phyloP scores from a whole-genome alignment of 2,113 vertebrate species.

The Nibea albiflora region DNA sequence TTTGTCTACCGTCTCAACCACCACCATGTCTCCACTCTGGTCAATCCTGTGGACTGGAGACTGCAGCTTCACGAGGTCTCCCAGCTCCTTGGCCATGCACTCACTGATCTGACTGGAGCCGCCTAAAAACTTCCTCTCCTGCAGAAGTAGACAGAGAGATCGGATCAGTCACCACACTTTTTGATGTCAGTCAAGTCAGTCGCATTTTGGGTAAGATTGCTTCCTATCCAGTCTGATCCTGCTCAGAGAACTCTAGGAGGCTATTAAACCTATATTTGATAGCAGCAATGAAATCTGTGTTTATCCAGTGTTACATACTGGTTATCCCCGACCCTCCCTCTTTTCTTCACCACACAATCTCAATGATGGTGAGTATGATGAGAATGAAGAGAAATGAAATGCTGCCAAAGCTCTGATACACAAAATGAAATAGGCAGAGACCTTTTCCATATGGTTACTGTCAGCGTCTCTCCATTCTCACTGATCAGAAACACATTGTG shows the following conservation, averaged over 20 bases:
- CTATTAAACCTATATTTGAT: not conserved
- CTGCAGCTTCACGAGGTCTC: conserved; percentile 88
- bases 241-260: not conserved
- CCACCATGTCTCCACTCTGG: conserved; percentile 86
- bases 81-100: conserved; percentile 88
- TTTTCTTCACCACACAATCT: not conserved
- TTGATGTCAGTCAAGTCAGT: not conserved
- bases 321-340: not conserved
- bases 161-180: not conserved
- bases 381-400: not conserved
- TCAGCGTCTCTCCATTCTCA: conserved; percentile 22
- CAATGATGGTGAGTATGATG: conserved; percentile 10
- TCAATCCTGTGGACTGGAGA: conserved; percentile 90
- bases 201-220: not conserved
- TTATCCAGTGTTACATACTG: not conserved
- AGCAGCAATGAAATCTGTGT: not conserved
- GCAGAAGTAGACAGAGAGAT: conserved; percentile 29
- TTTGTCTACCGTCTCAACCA: conserved; percentile 90
- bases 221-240: not conserved
- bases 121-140: conserved; percentile 97
- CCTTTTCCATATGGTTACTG: conserved; percentile 43
- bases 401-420: conserved; percentile 38
- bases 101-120: conserved; percentile 95
- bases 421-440: conserved; percentile 38
- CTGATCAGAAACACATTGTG: conserved; percentile 45